Percentiles rank a stretch among this genome's conserved stretches.
These are phyloP conservation scores for Ctenomys sociabilis DNA, from an alignment of 2,113 vertebrate genomes.

Conservation along the genomic window DNA sequence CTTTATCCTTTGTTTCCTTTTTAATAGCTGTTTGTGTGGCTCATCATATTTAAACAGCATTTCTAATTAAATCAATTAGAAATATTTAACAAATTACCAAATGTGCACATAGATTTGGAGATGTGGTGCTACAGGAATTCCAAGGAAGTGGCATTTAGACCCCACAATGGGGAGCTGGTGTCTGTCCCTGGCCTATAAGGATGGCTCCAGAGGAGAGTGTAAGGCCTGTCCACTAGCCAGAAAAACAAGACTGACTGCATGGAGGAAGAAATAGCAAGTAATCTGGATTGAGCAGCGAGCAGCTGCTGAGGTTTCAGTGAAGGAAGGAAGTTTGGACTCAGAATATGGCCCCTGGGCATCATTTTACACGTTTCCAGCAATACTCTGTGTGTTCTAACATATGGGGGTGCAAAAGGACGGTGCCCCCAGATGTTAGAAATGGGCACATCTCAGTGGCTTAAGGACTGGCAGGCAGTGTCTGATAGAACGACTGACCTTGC, in stretches of 20 bases:
- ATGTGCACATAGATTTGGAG: not conserved
- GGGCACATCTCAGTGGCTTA: not conserved
- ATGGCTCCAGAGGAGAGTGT: not conserved
- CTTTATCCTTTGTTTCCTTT: conserved; percentile 25
- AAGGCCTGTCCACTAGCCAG: not conserved
- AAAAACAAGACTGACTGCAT: not conserved
- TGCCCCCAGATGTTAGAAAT: no score
- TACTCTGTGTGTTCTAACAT: not conserved
- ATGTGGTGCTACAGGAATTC: not conserved
- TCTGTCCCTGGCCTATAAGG: not conserved
- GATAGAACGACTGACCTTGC: not conserved
- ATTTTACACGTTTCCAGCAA: not conserved
- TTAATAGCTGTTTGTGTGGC: not conserved
- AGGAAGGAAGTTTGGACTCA: not conserved
- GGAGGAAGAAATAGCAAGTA: not conserved
- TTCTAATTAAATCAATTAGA: not conserved
- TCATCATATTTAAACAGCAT: conserved; percentile 21
- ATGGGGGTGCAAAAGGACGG: not conserved
- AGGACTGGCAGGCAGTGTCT: not conserved
- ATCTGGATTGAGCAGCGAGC: conserved; percentile 9
- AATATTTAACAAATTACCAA: not conserved
- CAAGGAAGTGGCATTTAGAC: not conserved
- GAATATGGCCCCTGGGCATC: not conserved
- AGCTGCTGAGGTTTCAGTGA: not conserved
- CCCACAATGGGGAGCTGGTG: not conserved